Evolutionary conservation across 2,113 vertebrate genomes (phyloP), one percentile per base, ranked within the genome.

Genomic region (Steatornis caripensis): DNA sequence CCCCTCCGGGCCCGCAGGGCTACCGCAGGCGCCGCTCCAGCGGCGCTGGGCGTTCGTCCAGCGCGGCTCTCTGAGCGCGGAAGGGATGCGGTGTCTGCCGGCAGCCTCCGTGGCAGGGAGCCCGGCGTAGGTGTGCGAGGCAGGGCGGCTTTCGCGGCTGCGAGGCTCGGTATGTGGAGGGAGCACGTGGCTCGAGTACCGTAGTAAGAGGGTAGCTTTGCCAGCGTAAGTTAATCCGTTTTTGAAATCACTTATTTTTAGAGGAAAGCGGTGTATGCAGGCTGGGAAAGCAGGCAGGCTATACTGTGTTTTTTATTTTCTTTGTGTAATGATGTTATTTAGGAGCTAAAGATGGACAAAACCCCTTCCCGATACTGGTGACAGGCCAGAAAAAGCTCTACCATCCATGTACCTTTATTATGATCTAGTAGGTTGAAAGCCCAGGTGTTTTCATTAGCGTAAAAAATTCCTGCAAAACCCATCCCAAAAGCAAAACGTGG

Each of bases 191-290:
- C 48, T 37, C 16, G 2, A 9, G 68, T 3, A 5, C 34, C 10
- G 5, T 9, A 54, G 24, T 5, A 3, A 12, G 32, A 20, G 54
- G 0, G 17, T 30, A 16, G 72, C 8, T 87, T 30, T 29, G 37
- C 27, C 46, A 0, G 0, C 1, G 34, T 21, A 0, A 39, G 12
- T 51, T 43, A 37, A 30, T 7, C 30, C 29, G 5, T 1, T 20
- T 55, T 8, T 2, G 12, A 57, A 55, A 12, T 6, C 30, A 3
- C 26, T n/a, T 11, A 2, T 1, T 12, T 86, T 69, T 39, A 23
- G 29, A 20, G 12, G 16, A 12, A 7, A 0, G 2, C 7, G 9
- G 34, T 4, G 22, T 10, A 0, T 3, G 34, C 36, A 8, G 61
- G 29, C 30, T 20, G 23, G 34, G 23, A 16, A 43, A 34, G 23